phyloP scores from a whole-genome alignment of 2,888 invertebrate genomes.

The Eilema depressum region DNA sequence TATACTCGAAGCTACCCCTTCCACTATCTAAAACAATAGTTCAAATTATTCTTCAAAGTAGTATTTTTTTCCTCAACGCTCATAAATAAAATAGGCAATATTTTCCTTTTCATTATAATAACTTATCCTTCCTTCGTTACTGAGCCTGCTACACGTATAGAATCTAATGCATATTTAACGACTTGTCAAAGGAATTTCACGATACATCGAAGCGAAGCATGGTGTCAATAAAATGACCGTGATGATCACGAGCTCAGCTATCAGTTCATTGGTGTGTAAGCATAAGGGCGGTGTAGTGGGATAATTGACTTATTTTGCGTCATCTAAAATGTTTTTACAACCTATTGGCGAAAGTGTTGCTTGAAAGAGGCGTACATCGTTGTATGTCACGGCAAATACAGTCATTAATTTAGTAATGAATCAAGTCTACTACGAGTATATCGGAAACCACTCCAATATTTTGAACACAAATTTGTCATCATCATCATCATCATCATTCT shows the following conservation, averaged over 20 bases:
- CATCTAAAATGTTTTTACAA: neutral
- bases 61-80: neutral
- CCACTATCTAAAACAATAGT: neutral
- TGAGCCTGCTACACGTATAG: constrained; percentile 7
- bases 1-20: neutral
- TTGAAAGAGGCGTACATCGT: neutral
- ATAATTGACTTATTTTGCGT: constrained; percentile 40
- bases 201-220: constrained; percentile 17
- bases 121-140: neutral
- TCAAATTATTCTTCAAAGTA: neutral
- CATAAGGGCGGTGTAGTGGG: constrained; percentile 27
- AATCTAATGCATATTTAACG: constrained; percentile 29
- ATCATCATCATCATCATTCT: too few species aligned
- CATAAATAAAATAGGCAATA: neutral
- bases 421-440: neutral
- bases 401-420: neutral
- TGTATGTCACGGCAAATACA: neutral
- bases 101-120: neutral
- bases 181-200: constrained; percentile 47
- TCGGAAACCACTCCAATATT: neutral
- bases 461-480: neutral
- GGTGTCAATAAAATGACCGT: constrained; percentile 40
- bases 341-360: neutral
- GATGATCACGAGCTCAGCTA: constrained; percentile 22
- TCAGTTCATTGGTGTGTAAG: constrained; percentile 22